phyloP scores from a whole-genome alignment of 2,888 invertebrate genomes.

The Seladonia tumulorum region DNA sequence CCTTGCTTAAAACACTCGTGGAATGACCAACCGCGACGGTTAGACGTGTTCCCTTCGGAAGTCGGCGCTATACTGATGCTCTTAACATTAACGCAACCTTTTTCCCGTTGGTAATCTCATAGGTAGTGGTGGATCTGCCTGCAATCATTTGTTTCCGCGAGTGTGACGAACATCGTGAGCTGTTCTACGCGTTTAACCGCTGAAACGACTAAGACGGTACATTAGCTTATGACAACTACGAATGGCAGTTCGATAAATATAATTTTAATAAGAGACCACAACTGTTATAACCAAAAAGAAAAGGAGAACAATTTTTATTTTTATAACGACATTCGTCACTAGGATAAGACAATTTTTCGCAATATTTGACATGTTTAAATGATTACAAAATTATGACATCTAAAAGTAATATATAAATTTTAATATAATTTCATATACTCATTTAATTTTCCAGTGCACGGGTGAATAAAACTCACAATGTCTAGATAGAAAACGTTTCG shows the following conservation, averaged over 20 bases:
- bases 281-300: too few species aligned
- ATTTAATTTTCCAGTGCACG: too few species aligned
- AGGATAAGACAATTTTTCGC: too few species aligned
- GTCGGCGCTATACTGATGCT: constrained; percentile 3
- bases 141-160: neutral
- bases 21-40: neutral
- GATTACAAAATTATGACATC: too few species aligned
- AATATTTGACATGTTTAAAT: too few species aligned
- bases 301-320: too few species aligned
- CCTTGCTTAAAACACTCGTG: neutral
- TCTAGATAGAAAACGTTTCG: too few species aligned
- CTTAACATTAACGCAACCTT: constrained; percentile 10
- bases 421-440: too few species aligned
- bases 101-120: neutral
- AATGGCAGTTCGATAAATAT: neutral
- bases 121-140: neutral
- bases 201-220: neutral
- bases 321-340: too few species aligned
- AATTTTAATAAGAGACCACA: neutral
- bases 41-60: neutral
- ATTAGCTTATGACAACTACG: too few species aligned
- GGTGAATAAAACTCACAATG: too few species aligned
- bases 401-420: too few species aligned
- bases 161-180: neutral
- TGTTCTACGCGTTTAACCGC: neutral